These are phyloP conservation scores for Girardia tigrina DNA, from an alignment of 2,888 invertebrate genomes.

Conservation along the genomic window DNA sequence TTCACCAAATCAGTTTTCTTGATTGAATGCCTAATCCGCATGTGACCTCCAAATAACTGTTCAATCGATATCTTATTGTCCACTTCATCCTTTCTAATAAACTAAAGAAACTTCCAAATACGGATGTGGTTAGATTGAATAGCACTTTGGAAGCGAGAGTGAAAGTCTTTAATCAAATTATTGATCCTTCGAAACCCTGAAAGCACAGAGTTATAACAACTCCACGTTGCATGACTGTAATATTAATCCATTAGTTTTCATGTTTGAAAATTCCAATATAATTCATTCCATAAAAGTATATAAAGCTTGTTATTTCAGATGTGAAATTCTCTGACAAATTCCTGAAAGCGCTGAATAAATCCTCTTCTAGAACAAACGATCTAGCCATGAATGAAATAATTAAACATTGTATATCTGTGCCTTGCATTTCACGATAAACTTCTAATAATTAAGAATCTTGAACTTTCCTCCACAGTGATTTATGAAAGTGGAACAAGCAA, in stretches of 20 bases:
- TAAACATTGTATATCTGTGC: too few species aligned
- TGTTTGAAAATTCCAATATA: background rate
- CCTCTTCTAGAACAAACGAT: too few species aligned
- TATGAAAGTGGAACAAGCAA: too few species aligned
- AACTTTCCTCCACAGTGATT: too few species aligned
- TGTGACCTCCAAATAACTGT: background rate
- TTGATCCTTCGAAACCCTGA: slow-evolving; percentile 15
- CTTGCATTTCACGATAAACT: too few species aligned
- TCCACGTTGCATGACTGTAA: slow-evolving; percentile 4
- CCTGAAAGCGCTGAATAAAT: background rate
- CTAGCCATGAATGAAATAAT: too few species aligned
- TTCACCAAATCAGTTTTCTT: background rate
- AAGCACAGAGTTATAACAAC: background rate
- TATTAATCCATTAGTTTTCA: slow-evolving; percentile 2
- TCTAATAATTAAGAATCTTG: too few species aligned
- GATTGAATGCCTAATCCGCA: slow-evolving; percentile 18
- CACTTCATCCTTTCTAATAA: background rate
- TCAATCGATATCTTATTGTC: background rate
- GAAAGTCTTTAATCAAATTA: background rate
- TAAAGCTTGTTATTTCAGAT: background rate
- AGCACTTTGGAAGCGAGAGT: background rate
- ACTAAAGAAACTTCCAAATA: background rate
- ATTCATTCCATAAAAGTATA: slow-evolving; percentile 7
- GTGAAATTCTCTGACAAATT: background rate
- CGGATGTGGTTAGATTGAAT: background rate